Conservation (phyloP, 2,113 vertebrate genomes). For the Grantiella picta region DNA sequence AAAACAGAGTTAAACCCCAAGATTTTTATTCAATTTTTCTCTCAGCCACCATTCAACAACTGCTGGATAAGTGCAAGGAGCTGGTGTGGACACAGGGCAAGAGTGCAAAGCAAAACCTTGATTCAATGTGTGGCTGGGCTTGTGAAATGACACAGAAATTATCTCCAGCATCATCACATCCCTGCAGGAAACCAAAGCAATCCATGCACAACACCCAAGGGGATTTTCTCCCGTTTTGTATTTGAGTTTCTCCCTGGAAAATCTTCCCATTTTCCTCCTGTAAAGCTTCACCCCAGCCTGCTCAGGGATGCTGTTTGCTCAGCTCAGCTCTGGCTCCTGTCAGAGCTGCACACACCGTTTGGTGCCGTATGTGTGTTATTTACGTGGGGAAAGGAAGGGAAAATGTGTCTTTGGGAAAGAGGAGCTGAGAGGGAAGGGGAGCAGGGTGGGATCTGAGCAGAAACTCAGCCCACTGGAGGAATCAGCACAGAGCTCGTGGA, state of each 20-base stretch:
- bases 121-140: not conserved
- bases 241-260: not conserved
- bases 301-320: not conserved
- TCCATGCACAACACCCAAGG: not conserved
- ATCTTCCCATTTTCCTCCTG: not conserved
- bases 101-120: not conserved
- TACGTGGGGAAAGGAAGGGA: not conserved
- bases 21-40: not conserved
- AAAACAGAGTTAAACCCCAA: not conserved
- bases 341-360: not conserved
- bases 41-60: not conserved
- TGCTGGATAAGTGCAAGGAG: not conserved
- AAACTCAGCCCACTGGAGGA: not conserved
- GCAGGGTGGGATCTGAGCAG: not conserved
- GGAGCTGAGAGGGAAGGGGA: not conserved
- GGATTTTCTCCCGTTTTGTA: not conserved
- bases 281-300: not conserved
- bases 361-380: not conserved
- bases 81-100: not conserved
- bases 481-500: not conserved
- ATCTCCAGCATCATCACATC: not conserved
- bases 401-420: not conserved
- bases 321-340: not conserved
- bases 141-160: accelerated
- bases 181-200: not conserved